Base-by-base conservation (phyloP, 2,797 vertebrate genomes). In the Cryptoblepharus egeriae region DNA sequence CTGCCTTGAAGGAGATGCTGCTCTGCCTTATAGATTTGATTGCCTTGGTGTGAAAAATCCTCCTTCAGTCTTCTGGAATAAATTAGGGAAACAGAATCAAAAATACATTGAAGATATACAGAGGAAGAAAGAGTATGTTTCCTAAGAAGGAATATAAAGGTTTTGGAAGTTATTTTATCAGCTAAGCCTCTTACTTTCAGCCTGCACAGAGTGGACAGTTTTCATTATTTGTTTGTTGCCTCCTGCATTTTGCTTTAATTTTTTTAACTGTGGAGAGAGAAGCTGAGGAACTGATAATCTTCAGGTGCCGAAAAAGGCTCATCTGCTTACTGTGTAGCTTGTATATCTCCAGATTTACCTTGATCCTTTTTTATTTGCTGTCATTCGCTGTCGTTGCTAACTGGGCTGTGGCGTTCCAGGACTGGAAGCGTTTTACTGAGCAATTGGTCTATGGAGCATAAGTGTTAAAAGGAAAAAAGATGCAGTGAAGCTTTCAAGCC, bases 51-150 rank as follows among this genome's bases (percentile, higher is more conserved):
- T 6, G 20, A 37, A 30, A 55, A 52, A 57, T 49, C 52, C 80
- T 0, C 0, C 45, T 30, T n/a, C 28, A 61, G 37, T 57, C 11
- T 18, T 3, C 1, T 35, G n/a, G 37, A 0, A 0, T 4, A 20
- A 35, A 68, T 10, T 28, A 61, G 39, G 20, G 30, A 79, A 22
- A 10, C 73, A 52, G 64, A 30, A 64, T 85, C 28, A 10, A 26
- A 69, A 22, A 83, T 24, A 69, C 58, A 73, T 52, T 13, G 55
- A 79, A 49, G 61, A 68, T 60, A 28, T 30, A 22, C 15, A 24
- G 60, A 39, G 82, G 28, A 13, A 39, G 26, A 5, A 22, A 18
- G 55, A 58, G 22, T 22, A 12, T 37, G 49, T 73, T 49, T 32
- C 58, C 45, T 24, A 35, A n/a, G 57, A 32, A 42, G 55, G 13